These are phyloP conservation scores for Panorpa germanica DNA, from an alignment of 2,888 invertebrate species.

Conservation along the genomic window DNA sequence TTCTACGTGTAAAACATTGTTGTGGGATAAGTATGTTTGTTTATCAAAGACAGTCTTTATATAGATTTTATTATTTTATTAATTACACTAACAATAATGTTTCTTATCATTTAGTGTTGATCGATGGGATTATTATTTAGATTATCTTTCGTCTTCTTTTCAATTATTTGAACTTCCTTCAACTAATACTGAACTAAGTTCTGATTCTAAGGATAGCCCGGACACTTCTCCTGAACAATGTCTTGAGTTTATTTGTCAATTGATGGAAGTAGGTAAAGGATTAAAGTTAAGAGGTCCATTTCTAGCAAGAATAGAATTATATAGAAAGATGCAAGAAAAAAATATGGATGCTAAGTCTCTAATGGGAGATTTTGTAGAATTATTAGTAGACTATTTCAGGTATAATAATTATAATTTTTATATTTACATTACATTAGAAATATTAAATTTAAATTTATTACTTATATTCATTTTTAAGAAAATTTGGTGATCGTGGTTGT, in stretches of 20 bases:
- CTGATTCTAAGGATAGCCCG: conserved; percentile 17
- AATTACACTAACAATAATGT: conserved; percentile 6
- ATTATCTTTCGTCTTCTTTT: conserved; percentile 52
- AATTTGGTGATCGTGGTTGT: conserved; percentile 75
- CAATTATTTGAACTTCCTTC: conserved; percentile 41
- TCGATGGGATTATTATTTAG: conserved; percentile 53
- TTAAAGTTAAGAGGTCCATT: conserved; percentile 49
- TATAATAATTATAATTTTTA: conserved; percentile 12
- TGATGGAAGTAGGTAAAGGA: conserved; percentile 28
- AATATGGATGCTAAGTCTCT: conserved; percentile 31
- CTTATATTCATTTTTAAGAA: conserved; percentile 17
- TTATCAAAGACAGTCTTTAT: not conserved
- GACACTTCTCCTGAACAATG: conserved; percentile 17
- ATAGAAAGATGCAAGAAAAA: conserved; percentile 34
- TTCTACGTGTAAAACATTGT: conserved; percentile 47
- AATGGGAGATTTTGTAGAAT: conserved; percentile 42
- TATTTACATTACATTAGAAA: not conserved
- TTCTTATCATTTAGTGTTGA: conserved; percentile 30
- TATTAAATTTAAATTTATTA: not conserved
- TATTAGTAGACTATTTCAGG: conserved; percentile 59
- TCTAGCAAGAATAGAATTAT: conserved; percentile 63
- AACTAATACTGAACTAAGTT: conserved; percentile 13
- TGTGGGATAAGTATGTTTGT: conserved; percentile 46
- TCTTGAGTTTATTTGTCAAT: conserved; percentile 20
- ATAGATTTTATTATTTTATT: conserved; percentile 7